Base-by-base conservation (phyloP, 2,113 vertebrate genomes). In the Catagonus wagneri region DNA sequence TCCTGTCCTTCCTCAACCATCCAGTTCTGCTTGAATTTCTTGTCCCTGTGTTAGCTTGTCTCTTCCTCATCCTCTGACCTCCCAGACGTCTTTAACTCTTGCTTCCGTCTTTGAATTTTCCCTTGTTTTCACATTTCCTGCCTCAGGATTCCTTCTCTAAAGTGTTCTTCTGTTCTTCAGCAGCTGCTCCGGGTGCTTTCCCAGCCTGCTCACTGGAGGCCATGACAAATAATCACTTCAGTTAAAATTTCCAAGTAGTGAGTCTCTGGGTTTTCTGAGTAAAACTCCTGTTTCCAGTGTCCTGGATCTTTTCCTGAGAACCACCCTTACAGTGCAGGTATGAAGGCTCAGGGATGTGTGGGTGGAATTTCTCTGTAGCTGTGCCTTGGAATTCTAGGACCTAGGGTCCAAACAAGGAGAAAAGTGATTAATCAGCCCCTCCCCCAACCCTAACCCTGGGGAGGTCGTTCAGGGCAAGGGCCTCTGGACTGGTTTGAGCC, bases 151-250 rank as follows among this genome's bases (percentile, higher is more conserved):
- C 36, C n/a, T 84, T 93, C 71, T 34, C 23, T 60, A 27, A n/a
- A n/a, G 2, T 9, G 29, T 92, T 83, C 39, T 92, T 83, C 39
- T 58, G 7, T 68, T 4, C 3, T 10, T 7, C 3, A 19, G 6
- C 1, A 19, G 56, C 58, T 44, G 6, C 1, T 14, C 4, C 0
- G 27, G 9, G 1, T 72, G 17, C 11, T 23, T 52, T 22, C 7
- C 58, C 34, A 74, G 65, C n/a, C 63, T 65, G 19, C 50, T 90
- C 9, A 17, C 50, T 32, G 7, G 65, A 27, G 39, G 23, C 52
- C 9, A 20, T 8, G 17, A 29, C 4, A 56, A 54, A 44, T 6
- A 20, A 6, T 34, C 7, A 29, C 14, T 76, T 79, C 74, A 13
- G 10, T 58, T 39, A 29, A 86, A 78, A 60, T 58, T 8, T 54